These are phyloP conservation scores for Clytia hemisphaerica DNA, from an alignment of 30 jellyfish, hydroid and myxozoan genomes.

Conservation along the genomic window DNA sequence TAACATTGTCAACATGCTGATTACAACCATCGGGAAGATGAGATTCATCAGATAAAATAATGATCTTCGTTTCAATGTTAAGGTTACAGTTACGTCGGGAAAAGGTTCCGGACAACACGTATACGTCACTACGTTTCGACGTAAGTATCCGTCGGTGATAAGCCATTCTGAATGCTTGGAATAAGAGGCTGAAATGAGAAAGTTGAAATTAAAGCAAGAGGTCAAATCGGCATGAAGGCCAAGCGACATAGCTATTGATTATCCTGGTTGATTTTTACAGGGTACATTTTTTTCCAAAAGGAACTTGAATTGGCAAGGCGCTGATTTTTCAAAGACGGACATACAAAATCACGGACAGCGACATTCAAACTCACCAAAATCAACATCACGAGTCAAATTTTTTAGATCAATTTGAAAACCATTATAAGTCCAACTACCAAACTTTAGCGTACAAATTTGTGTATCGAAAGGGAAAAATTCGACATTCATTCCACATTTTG, in stretches of 20 bases:
- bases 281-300: no score
- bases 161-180: no score
- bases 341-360: no score
- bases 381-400: background rate
- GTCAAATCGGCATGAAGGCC: no score
- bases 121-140: background rate
- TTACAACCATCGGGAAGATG: background rate
- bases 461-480: constrained; percentile 9
- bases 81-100: constrained; percentile 3
- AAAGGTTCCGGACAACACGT: constrained; percentile 9
- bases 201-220: no score
- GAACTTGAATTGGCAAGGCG: no score
- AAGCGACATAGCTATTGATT: no score
- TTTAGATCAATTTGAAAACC: background rate
- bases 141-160: background rate
- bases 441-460: constrained; percentile 11
- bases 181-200: no score
- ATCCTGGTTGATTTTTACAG: no score
- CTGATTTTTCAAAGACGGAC: no score
- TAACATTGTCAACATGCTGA: background rate
- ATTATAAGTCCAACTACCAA: constrained; percentile 17
- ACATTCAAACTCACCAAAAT: background rate
- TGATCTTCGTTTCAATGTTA: background rate
- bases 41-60: background rate
- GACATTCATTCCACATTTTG: constrained; percentile 18